Evolutionary conservation across 2,113 vertebrate species (phyloP), one percentile per base, ranked within the genome.

Genomic region (Alligator mississippiensis): DNA sequence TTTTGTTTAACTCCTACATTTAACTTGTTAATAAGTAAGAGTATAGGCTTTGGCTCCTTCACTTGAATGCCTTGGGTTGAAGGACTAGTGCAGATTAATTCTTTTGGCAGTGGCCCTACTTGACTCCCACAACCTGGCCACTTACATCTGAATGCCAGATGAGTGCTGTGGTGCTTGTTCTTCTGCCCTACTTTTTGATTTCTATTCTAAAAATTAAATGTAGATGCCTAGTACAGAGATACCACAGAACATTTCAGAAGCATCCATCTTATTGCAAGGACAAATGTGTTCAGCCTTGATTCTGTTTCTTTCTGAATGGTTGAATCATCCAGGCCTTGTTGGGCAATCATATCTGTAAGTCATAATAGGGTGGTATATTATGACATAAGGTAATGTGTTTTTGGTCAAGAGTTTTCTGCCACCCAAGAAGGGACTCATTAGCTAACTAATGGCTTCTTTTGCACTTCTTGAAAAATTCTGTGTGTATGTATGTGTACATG

Each of bases 1-100:
- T 89, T 89, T 76, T 64, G 24, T 91, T 94, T 90, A 80, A 80
- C 70, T 55, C 87, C 70, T 82, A 82, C 87, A 76, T 16, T 2
- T 88, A 93, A 85, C 24, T 14, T 93, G 80, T 87, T 85, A 82
- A 62, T 74, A 82, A 89, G 2, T 68, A 21, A 75, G 59, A 55
- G 34, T 79, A 55, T 75, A 90, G 85, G 19, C 28, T 80, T 61
- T 18, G 9, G 60, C 34, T 89, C 77, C 64, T 58, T 12, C 61
- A 47, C 28, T 38, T 82, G 19, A 87, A 34, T 11, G 66, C 3
- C 0, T 19, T 75, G 27, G 13, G 38, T 80, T 10, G 25, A 77
- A 68, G 77, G 25, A 77, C 24, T 54, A n/a, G 22, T 78, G 76
- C 4, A 27, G 6, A 22, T 59, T 30, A 30, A 17, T 47, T 68